Base-by-base conservation (phyloP, 2,113 vertebrate genomes). In the Silurus asotus region DNA sequence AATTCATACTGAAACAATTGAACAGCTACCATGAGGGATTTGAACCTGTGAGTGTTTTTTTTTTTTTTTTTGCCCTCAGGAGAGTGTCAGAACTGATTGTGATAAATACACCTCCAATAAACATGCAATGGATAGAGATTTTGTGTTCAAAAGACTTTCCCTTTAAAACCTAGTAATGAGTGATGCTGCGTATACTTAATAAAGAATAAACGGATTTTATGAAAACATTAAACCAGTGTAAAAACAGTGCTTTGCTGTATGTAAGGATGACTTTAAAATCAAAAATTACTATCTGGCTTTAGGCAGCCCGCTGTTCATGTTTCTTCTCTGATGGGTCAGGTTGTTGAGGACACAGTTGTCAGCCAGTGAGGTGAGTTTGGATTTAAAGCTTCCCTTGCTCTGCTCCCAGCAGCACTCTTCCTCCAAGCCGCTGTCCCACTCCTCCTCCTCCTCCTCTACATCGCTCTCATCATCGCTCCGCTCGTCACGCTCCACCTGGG, bases 401-500 rank as follows among this genome's bases (percentile, higher is more conserved):
- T 92, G 89, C 65, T 93, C 90, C 92, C 91, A 92, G 88, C 85
- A 90, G 62, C 78, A 84, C 19, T 90, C 3, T 4, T 88, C 81
- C 5, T 87, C 91, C 28, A 92, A 83, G 5, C 72, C 91, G 5
- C 89, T 91, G 25, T 89, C 92, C 15, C 88, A 87, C 55, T 37
- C 37, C 15, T 88, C 88, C 55, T 93, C 93, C 9, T 97, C 96
- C 4, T 94, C 96, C 77, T 96, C 96, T 70, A 90, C 94, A 14
- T 95, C 96, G 86, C 95, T 97, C 72, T 99, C 98, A 15, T 93
- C 94, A 72, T 99, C 97, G 11, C 98, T 99, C 58, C 98, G 95
- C 82, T 96, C 95, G 61, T 99, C 98, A 58, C 95, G 94, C 55
- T 95, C 95, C 91, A 98, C 94, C 97, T 99, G 67, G 9, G 67